phyloP scores from a whole-genome alignment of 2,797 vertebrate species.

The Etheostoma nigrum region DNA sequence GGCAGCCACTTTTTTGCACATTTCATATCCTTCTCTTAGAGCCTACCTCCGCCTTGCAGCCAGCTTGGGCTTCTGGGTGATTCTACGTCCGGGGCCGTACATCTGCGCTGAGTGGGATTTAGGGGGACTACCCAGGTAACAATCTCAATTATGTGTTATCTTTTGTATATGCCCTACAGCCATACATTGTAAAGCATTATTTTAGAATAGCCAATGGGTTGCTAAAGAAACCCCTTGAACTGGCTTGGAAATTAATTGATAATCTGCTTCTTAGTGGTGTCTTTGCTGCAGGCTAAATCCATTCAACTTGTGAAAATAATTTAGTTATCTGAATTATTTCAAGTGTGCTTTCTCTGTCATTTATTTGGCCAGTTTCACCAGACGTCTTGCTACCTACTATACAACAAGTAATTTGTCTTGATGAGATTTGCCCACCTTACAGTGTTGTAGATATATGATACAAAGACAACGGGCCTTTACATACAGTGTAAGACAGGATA shows the following conservation, averaged over 20 bases:
- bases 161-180: slow-evolving; percentile 1
- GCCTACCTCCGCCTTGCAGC: slow-evolving; percentile 88
- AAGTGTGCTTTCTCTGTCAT: slow-evolving; percentile 15
- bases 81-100: slow-evolving; percentile 93
- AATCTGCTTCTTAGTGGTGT: slow-evolving; percentile 36
- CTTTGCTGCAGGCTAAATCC: slow-evolving; percentile 39
- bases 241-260: slow-evolving; percentile 33
- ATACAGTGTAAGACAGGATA: not conserved
- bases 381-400: not conserved
- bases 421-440: not conserved
- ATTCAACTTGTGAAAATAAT: slow-evolving; percentile 29
- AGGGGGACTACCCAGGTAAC: slow-evolving; percentile 91
- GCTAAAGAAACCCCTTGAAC: slow-evolving; percentile 23
- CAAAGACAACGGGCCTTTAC: not conserved
- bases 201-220: slow-evolving; percentile 5
- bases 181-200: slow-evolving; percentile 1
- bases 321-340: slow-evolving; percentile 18
- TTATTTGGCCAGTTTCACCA: not conserved
- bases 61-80: slow-evolving; percentile 91
- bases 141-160: not conserved
- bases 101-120: slow-evolving; percentile 86
- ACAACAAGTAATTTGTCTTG: not conserved
- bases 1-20: not conserved
- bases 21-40: slow-evolving; percentile 75
- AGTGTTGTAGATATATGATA: not conserved